Base-by-base conservation (phyloP, 2,888 invertebrate species). In the Ptychoptera albimana region DNA sequence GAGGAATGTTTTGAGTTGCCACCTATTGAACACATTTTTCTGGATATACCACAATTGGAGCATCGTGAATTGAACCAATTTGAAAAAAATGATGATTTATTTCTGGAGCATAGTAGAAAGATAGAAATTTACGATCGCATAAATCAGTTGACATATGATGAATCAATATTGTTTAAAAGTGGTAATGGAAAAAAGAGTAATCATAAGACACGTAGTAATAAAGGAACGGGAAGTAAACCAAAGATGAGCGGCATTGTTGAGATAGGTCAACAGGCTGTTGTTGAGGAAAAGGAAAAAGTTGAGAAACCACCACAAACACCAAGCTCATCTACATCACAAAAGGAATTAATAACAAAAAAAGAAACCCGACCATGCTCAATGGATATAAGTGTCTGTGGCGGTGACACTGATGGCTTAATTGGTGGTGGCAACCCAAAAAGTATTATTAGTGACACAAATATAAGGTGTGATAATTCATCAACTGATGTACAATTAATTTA, bases 1-100 rank as follows among this genome's bases (percentile, higher is more conserved):
- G 83, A 84, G 55, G 85, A 85, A 60, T 84, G 84, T 49, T 73
- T 77, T 55, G 84, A 83, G 61, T 58, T 79, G 40, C 78, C 81
- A 3, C 74, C 78, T 1, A 67, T 77, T 9, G 70, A 71, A 51
- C 61, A 66, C 5, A 57, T 74, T 0, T 67, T 71, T 1, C 52
- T 57, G 2, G 70, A 72, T 52, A 60, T 73, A 12, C 58, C 59
- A 23, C 23, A 12, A 34, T 42, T 13, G 34, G 34, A 42, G 3
- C 9, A 11, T 32, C 32, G 32, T 32, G 6, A 32, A 34, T 16
- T 16, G 29, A 13, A 29, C 13, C 1, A 39, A 39, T 16, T 35
- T 9, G 34, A 35, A 23, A 37, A 44, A 15, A 36, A 49, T 6
- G 38, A 53, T 16, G 38, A 43, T 42, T 16, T 50, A 10, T 30